Conservation (phyloP, 2,797 vertebrate species). For the Geotrypetes seraphini region DNA sequence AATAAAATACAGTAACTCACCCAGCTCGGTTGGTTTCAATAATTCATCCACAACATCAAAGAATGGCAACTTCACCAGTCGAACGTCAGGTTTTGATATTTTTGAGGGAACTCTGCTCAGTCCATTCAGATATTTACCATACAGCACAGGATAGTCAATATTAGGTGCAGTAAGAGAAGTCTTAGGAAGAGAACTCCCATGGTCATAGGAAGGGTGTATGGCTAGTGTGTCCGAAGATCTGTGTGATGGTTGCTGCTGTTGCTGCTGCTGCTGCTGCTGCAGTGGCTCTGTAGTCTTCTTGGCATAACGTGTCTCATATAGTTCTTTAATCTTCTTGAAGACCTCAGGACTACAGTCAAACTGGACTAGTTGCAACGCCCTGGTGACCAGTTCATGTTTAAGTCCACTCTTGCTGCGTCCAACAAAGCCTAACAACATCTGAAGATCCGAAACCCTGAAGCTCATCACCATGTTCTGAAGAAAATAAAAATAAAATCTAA, state of each 20-base stretch:
- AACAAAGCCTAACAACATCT: slow-evolving; percentile 93
- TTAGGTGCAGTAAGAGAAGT: slow-evolving; percentile 40
- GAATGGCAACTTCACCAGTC: slow-evolving; percentile 87
- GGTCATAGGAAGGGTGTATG: slow-evolving; percentile 42
- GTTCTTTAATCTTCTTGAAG: slow-evolving; percentile 93
- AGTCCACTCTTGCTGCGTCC: slow-evolving; percentile 96
- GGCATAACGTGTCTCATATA: slow-evolving; percentile 90
- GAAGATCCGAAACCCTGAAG: slow-evolving; percentile 97
- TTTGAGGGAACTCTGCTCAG: slow-evolving; percentile 71
- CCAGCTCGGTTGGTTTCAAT: slow-evolving; percentile 83
- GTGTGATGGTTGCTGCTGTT: slow-evolving; percentile 34
- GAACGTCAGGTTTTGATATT: slow-evolving; percentile 61
- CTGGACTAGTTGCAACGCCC: slow-evolving; percentile 88
- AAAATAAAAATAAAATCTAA: slow-evolving; percentile 14
- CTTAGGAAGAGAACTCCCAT: slow-evolving; percentile 34
- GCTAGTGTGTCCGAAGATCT: slow-evolving; percentile 40
- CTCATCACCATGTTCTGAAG: slow-evolving; percentile 97
- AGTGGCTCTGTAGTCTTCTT: slow-evolving; percentile 73
- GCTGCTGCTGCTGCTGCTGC: slow-evolving; percentile 2
- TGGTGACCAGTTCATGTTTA: slow-evolving; percentile 92
- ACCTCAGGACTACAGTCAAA: slow-evolving; percentile 95
- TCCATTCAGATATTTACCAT: slow-evolving; percentile 91
- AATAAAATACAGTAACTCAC: slow-evolving; percentile 65
- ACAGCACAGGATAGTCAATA: slow-evolving; percentile 58
- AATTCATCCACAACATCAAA: slow-evolving; percentile 91